A percentile compares a stretch with the other conserved stretches of the same genome.
phyloP scores from a whole-genome alignment of 2,797 vertebrate species.

The Hapalemur alaotrensis region DNA sequence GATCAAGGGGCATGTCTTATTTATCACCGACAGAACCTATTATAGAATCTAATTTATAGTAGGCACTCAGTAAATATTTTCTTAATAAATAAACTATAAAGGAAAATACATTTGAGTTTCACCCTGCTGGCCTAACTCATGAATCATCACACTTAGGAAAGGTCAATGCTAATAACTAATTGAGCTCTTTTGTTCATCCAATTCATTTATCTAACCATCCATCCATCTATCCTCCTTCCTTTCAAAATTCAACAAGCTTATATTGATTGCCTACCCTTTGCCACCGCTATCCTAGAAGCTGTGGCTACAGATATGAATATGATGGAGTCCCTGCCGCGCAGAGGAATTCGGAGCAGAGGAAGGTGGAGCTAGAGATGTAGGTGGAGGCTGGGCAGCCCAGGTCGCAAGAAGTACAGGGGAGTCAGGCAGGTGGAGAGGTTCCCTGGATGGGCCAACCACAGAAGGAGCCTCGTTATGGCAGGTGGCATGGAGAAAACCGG shows the following conservation, averaged over 20 bases:
- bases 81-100: constrained; percentile 61
- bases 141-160: constrained; percentile 2
- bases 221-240: neutral
- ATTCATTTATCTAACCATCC: neutral
- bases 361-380: neutral
- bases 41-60: constrained; percentile 63
- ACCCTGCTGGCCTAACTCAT: constrained; percentile 1
- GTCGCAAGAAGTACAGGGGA: neutral
- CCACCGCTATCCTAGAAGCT: neutral
- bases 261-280: neutral
- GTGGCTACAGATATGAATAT: neutral
- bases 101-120: constrained; percentile 33
- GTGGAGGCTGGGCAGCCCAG: neutral
- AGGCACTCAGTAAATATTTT: constrained; percentile 54
- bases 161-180: neutral
- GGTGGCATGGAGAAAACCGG: neutral
- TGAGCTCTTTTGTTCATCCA: neutral
- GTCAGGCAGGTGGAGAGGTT: no score
- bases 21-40: constrained; percentile 20
- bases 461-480: neutral
- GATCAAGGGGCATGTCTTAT: constrained; percentile 1
- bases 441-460: neutral
- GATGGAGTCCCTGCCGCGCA: neutral
- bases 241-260: neutral
- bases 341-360: neutral